A percentile compares a stretch with the other conserved stretches of the same genome.
Conservation (phyloP, 2,888 invertebrate genomes). For the Cheilosia variabilis region DNA sequence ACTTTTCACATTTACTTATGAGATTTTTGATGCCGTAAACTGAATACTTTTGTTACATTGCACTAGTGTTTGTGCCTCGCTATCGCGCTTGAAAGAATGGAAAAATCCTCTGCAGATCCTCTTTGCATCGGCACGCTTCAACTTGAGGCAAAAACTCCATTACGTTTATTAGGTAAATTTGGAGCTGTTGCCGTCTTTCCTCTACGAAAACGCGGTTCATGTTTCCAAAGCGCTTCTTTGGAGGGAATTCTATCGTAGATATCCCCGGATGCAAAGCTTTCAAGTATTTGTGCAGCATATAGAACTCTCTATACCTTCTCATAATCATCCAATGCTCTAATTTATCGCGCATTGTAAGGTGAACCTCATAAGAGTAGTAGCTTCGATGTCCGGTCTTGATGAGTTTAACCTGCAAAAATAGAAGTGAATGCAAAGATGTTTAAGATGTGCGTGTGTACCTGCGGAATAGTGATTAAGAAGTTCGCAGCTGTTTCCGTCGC, state of each 20-base stretch:
- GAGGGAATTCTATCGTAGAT: conserved; percentile 94
- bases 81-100: conserved; percentile 92
- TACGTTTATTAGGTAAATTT: conserved; percentile 93
- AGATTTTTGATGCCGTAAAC: neutral
- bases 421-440: neutral
- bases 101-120: conserved; percentile 90
- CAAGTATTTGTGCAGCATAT: conserved; percentile 90
- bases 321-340: conserved; percentile 98
- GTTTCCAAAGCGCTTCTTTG: conserved; percentile 96
- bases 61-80: neutral
- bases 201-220: conserved; percentile 95
- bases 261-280: conserved; percentile 93
- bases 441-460: conserved; percentile 63
- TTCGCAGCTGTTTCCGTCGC: conserved; percentile 77
- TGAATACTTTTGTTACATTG: conserved; percentile 77
- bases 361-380: conserved; percentile 82
- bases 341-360: conserved; percentile 82
- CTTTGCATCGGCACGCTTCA: conserved; percentile 89
- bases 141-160: conserved; percentile 92
- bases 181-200: conserved; percentile 92
- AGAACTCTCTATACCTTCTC: conserved; percentile 96
- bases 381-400: conserved; percentile 71
- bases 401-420: conserved; percentile 77
- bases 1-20: too few relatives aligned
- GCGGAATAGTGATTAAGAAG: conserved; percentile 82